Conservation (phyloP, 2,888 invertebrate species). For the Trissoscelio sp. region DNA sequence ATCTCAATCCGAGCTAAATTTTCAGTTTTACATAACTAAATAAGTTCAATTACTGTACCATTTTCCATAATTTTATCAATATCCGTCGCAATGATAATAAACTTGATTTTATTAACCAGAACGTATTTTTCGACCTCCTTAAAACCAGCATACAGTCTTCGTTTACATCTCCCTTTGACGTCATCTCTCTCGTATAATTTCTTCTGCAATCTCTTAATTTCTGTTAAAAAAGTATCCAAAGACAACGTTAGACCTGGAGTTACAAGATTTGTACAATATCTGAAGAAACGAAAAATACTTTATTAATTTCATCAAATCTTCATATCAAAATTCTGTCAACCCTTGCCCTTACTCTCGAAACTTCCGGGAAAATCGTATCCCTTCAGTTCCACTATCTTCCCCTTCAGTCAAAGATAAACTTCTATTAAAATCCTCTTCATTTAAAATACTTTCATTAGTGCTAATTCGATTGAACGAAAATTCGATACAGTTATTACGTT, state of each 20-base stretch:
- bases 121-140: conserved; percentile 75
- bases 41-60: conserved; percentile 71
- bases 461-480: not conserved
- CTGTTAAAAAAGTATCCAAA: conserved; percentile 73
- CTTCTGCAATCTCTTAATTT: conserved; percentile 75
- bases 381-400: not conserved
- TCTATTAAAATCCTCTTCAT: conserved; percentile 12
- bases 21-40: too few relatives aligned
- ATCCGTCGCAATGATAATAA: conserved; percentile 76
- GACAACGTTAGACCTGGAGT: conserved; percentile 69
- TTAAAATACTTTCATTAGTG: conserved; percentile 14
- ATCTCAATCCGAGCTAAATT: too few relatives aligned
- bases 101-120: conserved; percentile 74
- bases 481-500: not conserved
- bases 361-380: conserved; percentile 70
- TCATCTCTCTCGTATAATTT: conserved; percentile 74
- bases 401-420: conserved; percentile 29
- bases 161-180: conserved; percentile 73
- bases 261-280: conserved; percentile 78
- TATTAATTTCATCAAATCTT: too few relatives aligned
- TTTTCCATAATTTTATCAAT: conserved; percentile 74
- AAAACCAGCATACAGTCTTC: conserved; percentile 76
- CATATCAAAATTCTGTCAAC: conserved; percentile 66
- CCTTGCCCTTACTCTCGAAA: conserved; percentile 79
- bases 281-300: conserved; percentile 68